Evolutionary conservation across 2,888 invertebrate genomes (phyloP).

Genomic region (Acleris emargana): DNA sequence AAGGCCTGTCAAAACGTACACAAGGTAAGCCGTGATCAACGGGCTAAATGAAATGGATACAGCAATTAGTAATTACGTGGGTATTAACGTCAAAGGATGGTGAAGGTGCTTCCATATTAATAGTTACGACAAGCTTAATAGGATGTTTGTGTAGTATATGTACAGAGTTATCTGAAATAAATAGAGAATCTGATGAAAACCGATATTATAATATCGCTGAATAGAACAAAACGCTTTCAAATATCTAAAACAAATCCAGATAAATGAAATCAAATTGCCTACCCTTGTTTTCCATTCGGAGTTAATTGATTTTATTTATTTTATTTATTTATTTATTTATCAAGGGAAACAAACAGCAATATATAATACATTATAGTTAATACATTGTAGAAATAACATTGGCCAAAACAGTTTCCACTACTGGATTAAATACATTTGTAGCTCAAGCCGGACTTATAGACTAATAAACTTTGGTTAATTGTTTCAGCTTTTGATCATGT

Average conservation of each 20-base stretch:
- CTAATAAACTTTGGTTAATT: too few species aligned
- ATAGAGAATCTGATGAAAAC: not conserved
- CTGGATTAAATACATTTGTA: too few species aligned
- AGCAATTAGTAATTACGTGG: slow-evolving; percentile 22
- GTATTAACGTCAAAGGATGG: slow-evolving; percentile 12
- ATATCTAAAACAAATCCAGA: slow-evolving; percentile 13
- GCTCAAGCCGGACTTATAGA: too few species aligned
- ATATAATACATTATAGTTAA: too few species aligned
- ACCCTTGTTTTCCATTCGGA: slow-evolving; percentile 33
- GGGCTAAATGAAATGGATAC: slow-evolving; percentile 22
- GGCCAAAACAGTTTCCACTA: too few species aligned
- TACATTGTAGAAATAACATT: too few species aligned
- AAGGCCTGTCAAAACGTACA: too few species aligned
- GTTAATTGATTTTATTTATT: slow-evolving; percentile 37
- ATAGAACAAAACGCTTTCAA: not conserved
- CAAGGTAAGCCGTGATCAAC: not conserved
- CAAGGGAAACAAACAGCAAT: too few species aligned
- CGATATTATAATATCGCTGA: not conserved
- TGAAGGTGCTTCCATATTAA: slow-evolving; percentile 16
- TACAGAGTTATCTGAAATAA: not conserved
- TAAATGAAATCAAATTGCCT: slow-evolving; percentile 31
- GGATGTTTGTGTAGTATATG: not conserved
- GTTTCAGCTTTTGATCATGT: too few species aligned
- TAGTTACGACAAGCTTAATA: slow-evolving; percentile 8
- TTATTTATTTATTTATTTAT: too few species aligned